Conservation (phyloP, 2,113 vertebrate species). For the Oceanodroma tethys region DNA sequence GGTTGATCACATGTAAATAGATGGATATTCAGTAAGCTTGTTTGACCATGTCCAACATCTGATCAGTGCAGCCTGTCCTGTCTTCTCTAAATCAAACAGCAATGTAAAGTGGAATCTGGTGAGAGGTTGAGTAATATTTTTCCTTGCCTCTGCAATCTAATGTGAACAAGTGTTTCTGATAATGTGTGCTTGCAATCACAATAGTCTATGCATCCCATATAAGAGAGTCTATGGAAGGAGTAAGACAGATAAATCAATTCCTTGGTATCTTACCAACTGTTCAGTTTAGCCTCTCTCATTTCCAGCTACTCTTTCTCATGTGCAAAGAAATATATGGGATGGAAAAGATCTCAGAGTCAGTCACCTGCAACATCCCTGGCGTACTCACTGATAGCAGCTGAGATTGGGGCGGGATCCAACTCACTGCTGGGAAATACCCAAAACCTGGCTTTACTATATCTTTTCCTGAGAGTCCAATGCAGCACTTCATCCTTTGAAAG, state of each 20-base stretch:
- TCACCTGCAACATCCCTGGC: not conserved
- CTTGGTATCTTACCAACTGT: not conserved
- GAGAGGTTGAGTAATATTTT: not conserved
- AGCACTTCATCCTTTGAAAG: not conserved
- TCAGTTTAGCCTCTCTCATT: not conserved
- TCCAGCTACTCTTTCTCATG: not conserved
- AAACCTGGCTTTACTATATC: not conserved
- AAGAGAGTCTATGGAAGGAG: not conserved
- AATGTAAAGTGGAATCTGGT: not conserved
- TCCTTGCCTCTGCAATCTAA: not conserved
- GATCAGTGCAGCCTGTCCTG: not conserved
- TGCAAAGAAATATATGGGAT: not conserved
- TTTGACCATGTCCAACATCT: not conserved
- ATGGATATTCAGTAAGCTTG: not conserved
- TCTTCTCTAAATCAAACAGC: not conserved
- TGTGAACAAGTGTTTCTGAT: not conserved
- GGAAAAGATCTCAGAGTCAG: not conserved
- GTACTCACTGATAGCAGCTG: not conserved
- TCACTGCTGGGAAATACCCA: no score
- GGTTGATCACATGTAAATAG: not conserved
- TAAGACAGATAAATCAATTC: not conserved
- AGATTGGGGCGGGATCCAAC: not conserved
- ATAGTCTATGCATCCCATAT: not conserved
- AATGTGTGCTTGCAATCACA: not conserved
- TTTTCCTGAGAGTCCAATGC: not conserved